phyloP scores from a whole-genome alignment of 2,113 vertebrate genomes.

The Chiloscyllium plagiosum region DNA sequence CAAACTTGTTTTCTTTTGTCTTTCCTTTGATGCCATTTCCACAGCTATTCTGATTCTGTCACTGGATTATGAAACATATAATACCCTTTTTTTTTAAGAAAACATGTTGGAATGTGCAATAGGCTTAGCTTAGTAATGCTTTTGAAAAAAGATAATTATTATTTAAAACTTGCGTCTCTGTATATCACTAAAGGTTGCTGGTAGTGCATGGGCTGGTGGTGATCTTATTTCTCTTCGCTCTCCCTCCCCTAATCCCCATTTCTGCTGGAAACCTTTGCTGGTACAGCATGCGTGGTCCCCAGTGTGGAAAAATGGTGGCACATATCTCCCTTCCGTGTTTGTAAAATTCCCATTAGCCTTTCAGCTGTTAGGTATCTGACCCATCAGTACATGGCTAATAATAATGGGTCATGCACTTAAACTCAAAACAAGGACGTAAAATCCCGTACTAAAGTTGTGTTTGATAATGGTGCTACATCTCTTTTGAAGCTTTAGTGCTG shows the following conservation, averaged over 20 bases:
- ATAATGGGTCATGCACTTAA: background rate
- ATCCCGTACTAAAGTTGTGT: background rate
- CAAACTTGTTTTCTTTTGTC: background rate
- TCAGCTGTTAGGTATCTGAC: background rate
- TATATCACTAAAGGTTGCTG: constrained; percentile 30
- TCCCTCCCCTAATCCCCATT: background rate
- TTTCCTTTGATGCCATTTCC: background rate
- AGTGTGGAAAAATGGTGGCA: background rate
- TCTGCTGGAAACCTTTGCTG: background rate
- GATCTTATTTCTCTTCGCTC: background rate
- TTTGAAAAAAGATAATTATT: constrained; percentile 57
- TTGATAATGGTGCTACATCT: background rate
- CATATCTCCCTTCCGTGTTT: background rate
- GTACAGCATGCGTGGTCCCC: background rate
- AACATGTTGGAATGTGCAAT: constrained; percentile 88
- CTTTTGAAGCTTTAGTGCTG: background rate
- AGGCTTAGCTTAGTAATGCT: constrained; percentile 84
- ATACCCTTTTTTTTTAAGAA: background rate
- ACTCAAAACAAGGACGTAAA: background rate
- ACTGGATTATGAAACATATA: background rate
- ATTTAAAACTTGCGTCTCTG: constrained; percentile 33
- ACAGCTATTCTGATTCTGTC: background rate
- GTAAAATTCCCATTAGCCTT: background rate
- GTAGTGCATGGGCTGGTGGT: background rate
- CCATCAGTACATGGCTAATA: background rate